Conservation (phyloP, 2,888 invertebrate species). For the Clitarchus hookeri region DNA sequence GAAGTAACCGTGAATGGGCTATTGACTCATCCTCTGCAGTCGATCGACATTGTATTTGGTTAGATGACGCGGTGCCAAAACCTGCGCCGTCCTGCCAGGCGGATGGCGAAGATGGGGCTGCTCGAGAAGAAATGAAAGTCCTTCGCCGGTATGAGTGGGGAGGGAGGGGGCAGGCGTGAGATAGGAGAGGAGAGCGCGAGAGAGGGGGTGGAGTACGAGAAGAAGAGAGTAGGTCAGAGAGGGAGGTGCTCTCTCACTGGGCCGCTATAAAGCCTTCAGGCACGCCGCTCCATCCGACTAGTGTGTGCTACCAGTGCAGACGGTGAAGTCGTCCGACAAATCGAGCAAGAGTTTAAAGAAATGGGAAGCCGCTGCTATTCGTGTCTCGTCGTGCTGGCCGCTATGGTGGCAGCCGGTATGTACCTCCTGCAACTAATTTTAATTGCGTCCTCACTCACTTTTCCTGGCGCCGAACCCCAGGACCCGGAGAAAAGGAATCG, state of each 20-base stretch:
- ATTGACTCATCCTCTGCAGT: too few relatives aligned
- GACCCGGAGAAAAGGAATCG: too few relatives aligned
- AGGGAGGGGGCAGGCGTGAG: not conserved
- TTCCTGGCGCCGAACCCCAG: too few relatives aligned
- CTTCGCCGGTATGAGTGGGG: not conserved
- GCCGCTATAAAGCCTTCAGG: not conserved
- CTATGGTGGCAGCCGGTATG: not conserved
- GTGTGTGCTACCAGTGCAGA: not conserved
- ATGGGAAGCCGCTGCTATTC: not conserved
- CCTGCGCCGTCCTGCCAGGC: not conserved
- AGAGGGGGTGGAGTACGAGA: not conserved
- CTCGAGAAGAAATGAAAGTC: not conserved
- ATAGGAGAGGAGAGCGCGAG: not conserved
- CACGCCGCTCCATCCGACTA: not conserved
- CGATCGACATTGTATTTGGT: too few relatives aligned
- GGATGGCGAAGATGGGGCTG: not conserved
- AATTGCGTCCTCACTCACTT: too few relatives aligned
- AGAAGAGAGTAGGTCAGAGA: slow-evolving; percentile 14
- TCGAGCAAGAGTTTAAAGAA: not conserved
- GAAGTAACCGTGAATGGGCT: too few relatives aligned
- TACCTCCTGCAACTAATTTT: not conserved
- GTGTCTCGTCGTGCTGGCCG: not conserved
- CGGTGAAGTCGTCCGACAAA: not conserved
- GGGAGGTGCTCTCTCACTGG: not conserved
- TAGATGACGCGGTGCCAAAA: too few relatives aligned